Percentiles rank a stretch among this genome's conserved stretches.
Conservation (phyloP, 2,797 vertebrate genomes). For the Chromobotia macracanthus region DNA sequence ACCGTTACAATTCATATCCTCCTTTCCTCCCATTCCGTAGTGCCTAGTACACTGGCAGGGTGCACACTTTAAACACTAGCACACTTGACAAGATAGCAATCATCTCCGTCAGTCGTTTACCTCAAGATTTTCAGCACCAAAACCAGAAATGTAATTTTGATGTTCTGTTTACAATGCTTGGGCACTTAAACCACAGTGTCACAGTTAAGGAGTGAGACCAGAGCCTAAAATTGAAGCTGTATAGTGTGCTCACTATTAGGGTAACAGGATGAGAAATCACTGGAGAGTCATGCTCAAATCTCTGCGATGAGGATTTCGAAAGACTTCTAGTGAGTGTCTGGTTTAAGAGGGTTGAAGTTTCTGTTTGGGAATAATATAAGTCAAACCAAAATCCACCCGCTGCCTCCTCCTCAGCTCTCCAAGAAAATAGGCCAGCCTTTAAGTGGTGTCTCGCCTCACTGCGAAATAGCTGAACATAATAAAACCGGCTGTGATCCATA, state of each 20-base stretch:
- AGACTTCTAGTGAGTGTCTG: conserved; percentile 25
- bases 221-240: background rate
- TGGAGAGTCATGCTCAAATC: conserved; percentile 22
- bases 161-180: background rate
- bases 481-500: conserved; percentile 49
- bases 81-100: conserved; percentile 25
- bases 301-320: conserved; percentile 10
- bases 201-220: background rate
- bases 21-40: conserved; percentile 18
- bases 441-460: conserved; percentile 22
- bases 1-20: conserved; percentile 35
- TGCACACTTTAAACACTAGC: conserved; percentile 14
- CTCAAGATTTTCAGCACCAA: background rate
- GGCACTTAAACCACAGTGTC: background rate
- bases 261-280: conserved; percentile 26
- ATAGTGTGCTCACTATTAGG: conserved; percentile 12
- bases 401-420: conserved; percentile 26
- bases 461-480: conserved; percentile 40
- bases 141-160: conserved; percentile 21
- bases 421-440: conserved; percentile 40
- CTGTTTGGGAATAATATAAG: conserved; percentile 30
- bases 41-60: conserved; percentile 1
- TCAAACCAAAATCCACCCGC: conserved; percentile 36
- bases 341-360: conserved; percentile 38
- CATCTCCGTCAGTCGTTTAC: conserved; percentile 7